Conservation (phyloP, 2,113 vertebrate genomes). For the Psilopsiagon aymara region DNA sequence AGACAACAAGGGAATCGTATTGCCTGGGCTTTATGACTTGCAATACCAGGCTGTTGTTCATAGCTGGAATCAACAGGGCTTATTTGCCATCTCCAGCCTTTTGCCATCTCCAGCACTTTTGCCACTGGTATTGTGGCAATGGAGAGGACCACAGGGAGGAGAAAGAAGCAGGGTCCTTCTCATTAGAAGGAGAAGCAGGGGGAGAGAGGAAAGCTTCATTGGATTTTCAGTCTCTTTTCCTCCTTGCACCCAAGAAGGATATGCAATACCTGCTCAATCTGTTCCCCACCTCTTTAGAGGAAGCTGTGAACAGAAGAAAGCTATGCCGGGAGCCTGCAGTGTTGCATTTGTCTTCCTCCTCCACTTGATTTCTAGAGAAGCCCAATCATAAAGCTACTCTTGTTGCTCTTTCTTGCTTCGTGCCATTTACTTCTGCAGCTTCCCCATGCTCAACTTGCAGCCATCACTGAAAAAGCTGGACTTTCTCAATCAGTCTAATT, state of each 20-base stretch:
- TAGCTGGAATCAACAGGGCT: neutral
- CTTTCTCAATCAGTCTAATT: neutral
- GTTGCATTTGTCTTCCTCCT: neutral
- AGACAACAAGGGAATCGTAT: neutral
- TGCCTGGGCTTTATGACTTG: neutral
- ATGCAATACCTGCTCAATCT: fast-evolving
- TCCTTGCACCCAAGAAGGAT: neutral
- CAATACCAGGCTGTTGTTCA: neutral
- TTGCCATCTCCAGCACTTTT: neutral
- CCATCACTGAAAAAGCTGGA: neutral
- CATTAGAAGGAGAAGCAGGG: neutral
- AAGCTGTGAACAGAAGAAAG: neutral
- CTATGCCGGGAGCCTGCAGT: neutral
- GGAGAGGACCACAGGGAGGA: neutral
- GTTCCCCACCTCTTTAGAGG: neutral
- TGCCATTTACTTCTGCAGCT: neutral
- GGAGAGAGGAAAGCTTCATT: neutral
- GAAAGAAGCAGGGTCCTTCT: neutral
- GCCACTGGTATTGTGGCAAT: neutral
- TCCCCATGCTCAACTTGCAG: neutral
- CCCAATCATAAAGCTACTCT: neutral
- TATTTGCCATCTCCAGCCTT: neutral
- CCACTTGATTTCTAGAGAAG: neutral
- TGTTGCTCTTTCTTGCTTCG: neutral
- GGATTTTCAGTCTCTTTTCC: neutral